Evolutionary conservation across 2,113 vertebrate genomes (phyloP).

Genomic region (Hydropotes inermis): DNA sequence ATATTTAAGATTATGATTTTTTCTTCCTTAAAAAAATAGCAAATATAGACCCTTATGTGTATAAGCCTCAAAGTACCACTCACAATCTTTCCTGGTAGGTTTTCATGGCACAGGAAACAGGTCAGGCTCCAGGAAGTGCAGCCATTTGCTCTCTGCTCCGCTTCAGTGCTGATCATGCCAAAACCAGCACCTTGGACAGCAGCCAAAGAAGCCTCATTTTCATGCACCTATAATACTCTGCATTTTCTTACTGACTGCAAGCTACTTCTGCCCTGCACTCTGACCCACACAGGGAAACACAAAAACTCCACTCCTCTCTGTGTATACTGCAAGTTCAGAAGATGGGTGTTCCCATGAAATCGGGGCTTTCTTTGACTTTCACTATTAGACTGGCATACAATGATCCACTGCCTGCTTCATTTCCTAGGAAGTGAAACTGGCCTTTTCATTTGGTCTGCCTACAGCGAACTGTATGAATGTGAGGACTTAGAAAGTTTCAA

Average conservation of each 20-base stretch:
- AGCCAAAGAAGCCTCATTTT: conserved; percentile 77
- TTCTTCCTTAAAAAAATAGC: not conserved
- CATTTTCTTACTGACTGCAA: conserved; percentile 81
- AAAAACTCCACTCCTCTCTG: conserved; percentile 84
- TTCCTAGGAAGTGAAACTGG: conserved; percentile 44
- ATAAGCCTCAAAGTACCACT: not conserved
- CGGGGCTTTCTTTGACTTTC: conserved; percentile 78
- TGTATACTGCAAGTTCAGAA: conserved; percentile 75
- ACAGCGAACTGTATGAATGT: conserved; percentile 33
- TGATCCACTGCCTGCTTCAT: conserved; percentile 75
- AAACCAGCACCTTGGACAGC: conserved; percentile 78
- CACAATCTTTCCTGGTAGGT: conserved; percentile 49
- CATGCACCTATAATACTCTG: conserved; percentile 77
- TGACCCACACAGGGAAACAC: conserved; percentile 76
- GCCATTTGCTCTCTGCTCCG: conserved; percentile 33
- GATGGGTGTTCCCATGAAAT: conserved; percentile 79
- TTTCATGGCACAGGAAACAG: conserved; percentile 32
- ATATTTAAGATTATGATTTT: not conserved
- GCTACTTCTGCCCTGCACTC: conserved; percentile 83
- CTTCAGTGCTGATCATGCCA: not conserved
- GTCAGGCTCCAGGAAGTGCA: conserved; percentile 42
- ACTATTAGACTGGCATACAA: conserved; percentile 67
- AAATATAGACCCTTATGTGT: not conserved
- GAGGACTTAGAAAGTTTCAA: conserved; percentile 33
- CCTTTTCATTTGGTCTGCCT: not conserved